Base-by-base conservation (phyloP, 2,797 vertebrate genomes). In the Ambastaia sidthimunki region DNA sequence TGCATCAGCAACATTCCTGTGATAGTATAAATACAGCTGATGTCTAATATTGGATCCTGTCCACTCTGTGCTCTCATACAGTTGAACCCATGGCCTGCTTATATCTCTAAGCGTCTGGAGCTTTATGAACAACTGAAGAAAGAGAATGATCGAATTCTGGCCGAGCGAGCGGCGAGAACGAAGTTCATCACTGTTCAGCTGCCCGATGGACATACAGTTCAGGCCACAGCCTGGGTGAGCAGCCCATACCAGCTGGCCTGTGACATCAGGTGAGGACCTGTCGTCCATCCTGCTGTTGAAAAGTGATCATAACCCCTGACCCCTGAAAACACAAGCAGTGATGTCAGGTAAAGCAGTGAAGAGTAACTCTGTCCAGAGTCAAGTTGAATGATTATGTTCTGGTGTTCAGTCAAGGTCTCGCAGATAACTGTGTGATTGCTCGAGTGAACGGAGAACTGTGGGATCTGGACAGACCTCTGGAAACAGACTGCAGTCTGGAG, bases 381-480 rank as follows among this genome's bases (percentile, higher is more conserved):
- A 50, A 50, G 48, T 50, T 59, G 19, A 60, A 21, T 11, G n/a
- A 37, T 31, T 3, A 6, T 31, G 41, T 44, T 44, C 41, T 44
- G 41, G 1, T 44, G 21, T 19, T 28, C 81, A 99, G 97, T 74
- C 94, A 91, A 80, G 91, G 89, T 7, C 89, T 98, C 76, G 96
- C 96, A 3, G 96, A 96, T 71, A 95, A 91, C 75, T 88, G 93
- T 1, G 91, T 98, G 63, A 90, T 98, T 71, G 95, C 95, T 18
- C 96, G 95, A 70, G 96, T 98, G 78, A 95, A 94, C 0, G 94
- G 94, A 4, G 94, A 95, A 0, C 62, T 98, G 1, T 98, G 97
- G 98, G 97, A 98, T 83, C 88, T 99, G 85, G 97, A 98, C 87
- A 92, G 97, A 15, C 95, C 96, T 0, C 89, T 99, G 41, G 96